Conservation (phyloP, 1,140 invertebrate species). For the Cydia fagiglandana region DNA sequence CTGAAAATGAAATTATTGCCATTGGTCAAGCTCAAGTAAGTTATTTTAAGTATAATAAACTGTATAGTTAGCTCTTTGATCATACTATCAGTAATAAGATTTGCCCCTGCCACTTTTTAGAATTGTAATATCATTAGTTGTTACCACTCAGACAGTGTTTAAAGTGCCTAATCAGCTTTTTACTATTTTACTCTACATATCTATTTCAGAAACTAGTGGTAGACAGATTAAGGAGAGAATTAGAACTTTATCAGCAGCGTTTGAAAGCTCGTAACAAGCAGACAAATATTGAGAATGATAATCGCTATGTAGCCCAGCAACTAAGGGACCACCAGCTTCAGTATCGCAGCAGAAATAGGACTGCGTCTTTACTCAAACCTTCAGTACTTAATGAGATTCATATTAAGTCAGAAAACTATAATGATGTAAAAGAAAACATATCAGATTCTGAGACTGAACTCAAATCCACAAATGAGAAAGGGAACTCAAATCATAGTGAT, state of each 20-base stretch:
- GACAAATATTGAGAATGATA: slow-evolving; percentile 72
- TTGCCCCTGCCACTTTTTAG: background rate
- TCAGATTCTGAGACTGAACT: slow-evolving; percentile 68
- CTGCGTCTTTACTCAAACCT: slow-evolving; percentile 71
- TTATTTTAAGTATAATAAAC: slow-evolving; percentile 29
- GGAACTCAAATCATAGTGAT: slow-evolving; percentile 61
- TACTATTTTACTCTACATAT: background rate
- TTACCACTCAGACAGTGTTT: no score
- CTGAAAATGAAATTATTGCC: slow-evolving; percentile 78
- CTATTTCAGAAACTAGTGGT: slow-evolving; percentile 72
- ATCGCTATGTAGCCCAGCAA: slow-evolving; percentile 74
- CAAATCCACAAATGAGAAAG: slow-evolving; percentile 59
- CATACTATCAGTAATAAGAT: background rate
- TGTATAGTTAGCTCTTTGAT: slow-evolving; percentile 1
- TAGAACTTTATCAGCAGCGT: slow-evolving; percentile 72
- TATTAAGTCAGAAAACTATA: slow-evolving; percentile 67
- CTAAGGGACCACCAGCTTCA: slow-evolving; percentile 72
- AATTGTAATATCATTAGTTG: background rate
- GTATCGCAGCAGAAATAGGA: slow-evolving; percentile 62
- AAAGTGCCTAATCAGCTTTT: no score
- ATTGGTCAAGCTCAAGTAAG: slow-evolving; percentile 80
- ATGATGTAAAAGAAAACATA: slow-evolving; percentile 50
- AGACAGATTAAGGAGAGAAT: slow-evolving; percentile 69
- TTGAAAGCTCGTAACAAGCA: slow-evolving; percentile 72
- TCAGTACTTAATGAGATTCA: slow-evolving; percentile 76